Evolutionary conservation across 2,113 vertebrate genomes (phyloP).

Genomic region (Cebidichthys violaceus): DNA sequence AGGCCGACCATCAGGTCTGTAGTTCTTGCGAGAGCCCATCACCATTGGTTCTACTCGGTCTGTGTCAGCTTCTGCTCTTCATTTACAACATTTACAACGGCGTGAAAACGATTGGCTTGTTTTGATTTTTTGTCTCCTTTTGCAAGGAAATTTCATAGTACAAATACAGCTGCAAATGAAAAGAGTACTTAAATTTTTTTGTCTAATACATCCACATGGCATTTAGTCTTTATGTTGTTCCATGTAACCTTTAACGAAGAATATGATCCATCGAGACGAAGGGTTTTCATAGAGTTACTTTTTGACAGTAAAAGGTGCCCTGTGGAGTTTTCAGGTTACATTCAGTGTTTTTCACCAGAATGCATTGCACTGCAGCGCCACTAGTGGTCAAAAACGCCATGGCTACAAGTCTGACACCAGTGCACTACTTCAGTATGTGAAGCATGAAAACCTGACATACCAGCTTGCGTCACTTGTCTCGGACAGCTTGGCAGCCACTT

Average conservation of each 20-base stretch:
- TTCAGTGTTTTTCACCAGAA: too few relatives aligned
- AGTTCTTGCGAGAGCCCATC: not conserved
- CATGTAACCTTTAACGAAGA: not conserved
- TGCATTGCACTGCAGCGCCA: too few relatives aligned
- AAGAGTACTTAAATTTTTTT: not conserved
- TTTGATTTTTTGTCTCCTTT: too few relatives aligned
- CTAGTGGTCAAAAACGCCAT: not conserved
- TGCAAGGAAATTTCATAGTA: too few relatives aligned
- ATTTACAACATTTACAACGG: too few relatives aligned
- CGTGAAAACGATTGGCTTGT: not conserved
- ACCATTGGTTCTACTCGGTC: not conserved
- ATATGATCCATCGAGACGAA: not conserved
- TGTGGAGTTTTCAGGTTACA: too few relatives aligned
- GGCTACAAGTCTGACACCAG: not conserved
- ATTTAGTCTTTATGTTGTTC: not conserved
- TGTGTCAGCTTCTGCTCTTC: not conserved
- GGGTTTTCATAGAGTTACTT: too few relatives aligned
- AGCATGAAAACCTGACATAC: not conserved
- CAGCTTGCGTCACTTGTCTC: not conserved
- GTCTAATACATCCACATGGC: not conserved
- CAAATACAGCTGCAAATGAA: not conserved
- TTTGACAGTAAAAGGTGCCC: not conserved
- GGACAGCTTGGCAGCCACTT: not conserved
- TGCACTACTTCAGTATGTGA: not conserved
- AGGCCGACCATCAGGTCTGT: constrained; percentile 8